Evolutionary conservation across 2,888 invertebrate genomes (phyloP), one percentile per base, ranked within the genome.

Genomic region (Ariolimax columbianus): DNA sequence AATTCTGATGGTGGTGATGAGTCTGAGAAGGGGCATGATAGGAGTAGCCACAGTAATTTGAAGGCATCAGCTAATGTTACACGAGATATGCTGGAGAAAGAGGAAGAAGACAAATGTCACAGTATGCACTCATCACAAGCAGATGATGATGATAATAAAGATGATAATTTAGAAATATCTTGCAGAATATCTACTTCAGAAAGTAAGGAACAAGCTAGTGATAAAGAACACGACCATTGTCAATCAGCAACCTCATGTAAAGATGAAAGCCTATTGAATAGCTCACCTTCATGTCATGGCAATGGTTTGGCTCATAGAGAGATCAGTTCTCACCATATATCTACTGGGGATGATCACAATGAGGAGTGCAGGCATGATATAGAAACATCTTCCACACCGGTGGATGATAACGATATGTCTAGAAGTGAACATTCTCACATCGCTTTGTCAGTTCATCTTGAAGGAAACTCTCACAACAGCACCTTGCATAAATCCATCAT

Each of bases 371-470:
- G 6, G 30, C 78, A 63, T 38, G 23, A 30, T 30, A 47, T 43
- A 6, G 33, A 19, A 3, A n/a, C 47, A 47, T 11, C 4, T 17
- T 30, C 47, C 17, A 23, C 75, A 47, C 11, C n/a, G 7, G 40
- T 38, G 9, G 75, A 75, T 1, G 75, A 75, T 30, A 75, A 75
- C n/a, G 79, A 79, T 79, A 26, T 30, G 40, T 40, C 43, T 17
- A 66, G n/a, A 43, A 68, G 68, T 43, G 9, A 9, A 17, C 59
- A 23, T 38, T 59, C 36, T 38, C 38, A 36, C n/a, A 36, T 59
- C 11, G 63, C 63, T 2, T 9, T n/a, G 6, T 38, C 43, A 11
- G 40, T 36, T 66, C 43, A 68, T 40, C 43, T 19, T n/a, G 43
- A 79, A 38, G 79, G 68, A 43, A 79, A 63, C 43, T 38, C 63